These are phyloP conservation scores for Stichopus chloronotus DNA, from an alignment of 35 echinoderm and acorn worm species.

Conservation along the genomic window DNA sequence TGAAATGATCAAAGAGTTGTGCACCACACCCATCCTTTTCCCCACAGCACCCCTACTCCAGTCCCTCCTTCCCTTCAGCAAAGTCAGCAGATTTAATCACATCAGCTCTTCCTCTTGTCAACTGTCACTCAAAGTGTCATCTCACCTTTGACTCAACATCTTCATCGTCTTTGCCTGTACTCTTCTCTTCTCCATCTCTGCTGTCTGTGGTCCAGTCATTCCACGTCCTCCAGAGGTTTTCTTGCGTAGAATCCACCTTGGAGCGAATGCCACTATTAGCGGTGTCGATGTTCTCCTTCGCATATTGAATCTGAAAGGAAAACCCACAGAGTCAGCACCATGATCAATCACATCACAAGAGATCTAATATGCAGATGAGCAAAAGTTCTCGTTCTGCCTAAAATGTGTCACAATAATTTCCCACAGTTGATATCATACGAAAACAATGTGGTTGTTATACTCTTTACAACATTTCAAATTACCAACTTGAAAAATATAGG, in stretches of 20 bases:
- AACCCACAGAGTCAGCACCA: not conserved
- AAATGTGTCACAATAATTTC: no score
- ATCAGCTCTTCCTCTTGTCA: no score
- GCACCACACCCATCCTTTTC: no score
- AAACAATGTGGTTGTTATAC: no score
- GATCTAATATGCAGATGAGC: no score
- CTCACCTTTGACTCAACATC: slow-evolving; percentile 72
- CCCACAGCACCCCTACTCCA: not conserved
- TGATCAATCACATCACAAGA: no score
- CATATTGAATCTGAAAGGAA: slow-evolving; percentile 88
- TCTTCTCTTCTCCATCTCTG: slow-evolving; percentile 39
- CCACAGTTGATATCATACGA: no score
- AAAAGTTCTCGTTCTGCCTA: no score
- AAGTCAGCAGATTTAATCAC: no score
- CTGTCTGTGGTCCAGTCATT: slow-evolving; percentile 90
- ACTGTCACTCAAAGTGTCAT: not conserved
- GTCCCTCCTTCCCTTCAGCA: not conserved
- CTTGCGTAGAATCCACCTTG: slow-evolving; percentile 71
- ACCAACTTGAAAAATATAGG: no score
- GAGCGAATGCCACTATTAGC: slow-evolving; percentile 79
- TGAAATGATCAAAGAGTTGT: no score
- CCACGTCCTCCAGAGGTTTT: slow-evolving; percentile 91
- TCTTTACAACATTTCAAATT: no score
- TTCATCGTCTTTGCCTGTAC: slow-evolving; percentile 43
- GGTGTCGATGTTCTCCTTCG: slow-evolving; percentile 81